Conservation (phyloP, 2,797 vertebrate species). For the Spondyliosoma cantharus region DNA sequence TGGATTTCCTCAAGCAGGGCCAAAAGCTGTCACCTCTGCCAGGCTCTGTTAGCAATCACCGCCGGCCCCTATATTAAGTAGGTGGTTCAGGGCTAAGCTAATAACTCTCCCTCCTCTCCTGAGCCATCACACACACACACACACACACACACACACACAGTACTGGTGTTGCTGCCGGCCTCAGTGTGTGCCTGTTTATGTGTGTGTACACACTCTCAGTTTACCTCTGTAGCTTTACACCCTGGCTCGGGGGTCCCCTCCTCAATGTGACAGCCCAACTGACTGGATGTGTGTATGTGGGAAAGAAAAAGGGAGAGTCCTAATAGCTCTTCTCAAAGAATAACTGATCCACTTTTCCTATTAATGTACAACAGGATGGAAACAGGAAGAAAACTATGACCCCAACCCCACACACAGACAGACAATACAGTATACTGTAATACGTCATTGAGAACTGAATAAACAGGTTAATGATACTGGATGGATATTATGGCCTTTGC, state of each 20-base stretch:
- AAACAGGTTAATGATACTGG: slow-evolving; percentile 4
- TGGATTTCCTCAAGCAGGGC: slow-evolving; percentile 99
- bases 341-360: slow-evolving; percentile 55
- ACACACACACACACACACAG: slow-evolving; percentile 10
- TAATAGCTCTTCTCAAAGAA: slow-evolving; percentile 59
- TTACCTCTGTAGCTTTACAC: slow-evolving; percentile 56
- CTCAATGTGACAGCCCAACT: slow-evolving; percentile 72
- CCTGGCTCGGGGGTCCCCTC: slow-evolving; percentile 78
- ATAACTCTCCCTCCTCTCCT: slow-evolving; percentile 97
- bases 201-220: slow-evolving; percentile 44
- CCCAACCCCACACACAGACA: slow-evolving; percentile 7
- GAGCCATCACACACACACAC: slow-evolving; percentile 87
- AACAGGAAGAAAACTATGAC: slow-evolving; percentile 56
- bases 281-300: slow-evolving; percentile 62
- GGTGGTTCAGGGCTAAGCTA: slow-evolving; percentile 99
- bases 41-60: slow-evolving; percentile 98
- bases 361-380: slow-evolving; percentile 56
- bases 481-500: slow-evolving; percentile 1
- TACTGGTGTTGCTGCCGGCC: slow-evolving; percentile 77
- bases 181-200: slow-evolving; percentile 59
- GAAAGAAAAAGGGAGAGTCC: slow-evolving; percentile 53
- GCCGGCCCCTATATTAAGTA: slow-evolving; percentile 97
- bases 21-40: slow-evolving; percentile 97
- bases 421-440: slow-evolving; percentile 11
- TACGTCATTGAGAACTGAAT: background rate